Base-by-base conservation (phyloP, 2,888 invertebrate species). In the Syritta pipiens region DNA sequence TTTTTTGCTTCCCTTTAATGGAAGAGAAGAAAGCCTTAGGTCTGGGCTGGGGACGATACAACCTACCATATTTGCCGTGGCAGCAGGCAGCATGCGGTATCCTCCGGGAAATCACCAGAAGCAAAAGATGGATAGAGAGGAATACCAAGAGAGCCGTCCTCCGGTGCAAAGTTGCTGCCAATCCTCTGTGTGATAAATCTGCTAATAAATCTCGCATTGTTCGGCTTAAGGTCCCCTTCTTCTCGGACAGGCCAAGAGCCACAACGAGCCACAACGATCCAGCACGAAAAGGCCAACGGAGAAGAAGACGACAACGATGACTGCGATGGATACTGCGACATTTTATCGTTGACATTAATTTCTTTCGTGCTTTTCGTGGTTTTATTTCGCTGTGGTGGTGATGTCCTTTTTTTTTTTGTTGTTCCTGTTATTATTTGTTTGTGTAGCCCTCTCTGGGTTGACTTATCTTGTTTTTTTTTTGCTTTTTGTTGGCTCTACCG, bases 161-260 rank as follows among this genome's bases (percentile, higher is more conserved):
- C 46, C 62, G 57, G 65, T 48, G 49, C 48, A 62, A 63, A 62
- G 68, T 69, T 74, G 40, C 67, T 68, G 72, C 82, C 82, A 82
- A 82, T 81, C 76, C 81, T 77, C 72, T 65, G 60, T 81, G 81
- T 72, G 79, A 81, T 81, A 79, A 82, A 82, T 82, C 81, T 81
- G 82, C 68, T 71, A 81, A 82, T 81, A 82, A 82, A 82, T 82
- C 81, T 81, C 71, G 65, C 81, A 82, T 82, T 82, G 82, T 82
- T 82, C 68, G 35, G 48, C 46, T 35, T 24, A 57, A 63, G 59
- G 81, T 75, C 63, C 57, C 37, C 37, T 30, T 19, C 57, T 60
- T n/a, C n/a, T n/a, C n/a, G 55, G 57, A 19, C 57, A 65, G 20
- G 53, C 55, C 19, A 48, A 19, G 9, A 46, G 62, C 12, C 62